Percentiles rank a stretch among this genome's conserved stretches.
Evolutionary conservation across 2,888 invertebrate species (phyloP).

Genomic region (Cepaea hortensis): DNA sequence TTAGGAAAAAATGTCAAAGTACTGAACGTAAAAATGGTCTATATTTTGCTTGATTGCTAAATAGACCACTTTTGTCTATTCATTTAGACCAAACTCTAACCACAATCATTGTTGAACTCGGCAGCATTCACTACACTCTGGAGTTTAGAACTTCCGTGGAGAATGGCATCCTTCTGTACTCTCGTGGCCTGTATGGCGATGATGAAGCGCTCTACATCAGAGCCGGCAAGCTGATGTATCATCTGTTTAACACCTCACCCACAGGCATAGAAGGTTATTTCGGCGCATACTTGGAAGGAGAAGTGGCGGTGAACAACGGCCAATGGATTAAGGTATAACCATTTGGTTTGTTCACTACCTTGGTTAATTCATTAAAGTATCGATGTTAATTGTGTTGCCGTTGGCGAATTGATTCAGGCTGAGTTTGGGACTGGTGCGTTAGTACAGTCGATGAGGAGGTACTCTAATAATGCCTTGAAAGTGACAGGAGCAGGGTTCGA

Average conservation of each 20-base stretch:
- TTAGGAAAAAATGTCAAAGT: too few species aligned
- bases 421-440: too few species aligned
- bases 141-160: constrained; percentile 42
- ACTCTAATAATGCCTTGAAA: too few species aligned
- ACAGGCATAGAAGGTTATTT: constrained; percentile 51
- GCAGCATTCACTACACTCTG: constrained; percentile 50
- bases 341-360: too few species aligned
- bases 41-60: not conserved
- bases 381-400: too few species aligned
- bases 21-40: too few species aligned
- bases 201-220: constrained; percentile 51
- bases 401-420: too few species aligned
- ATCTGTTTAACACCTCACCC: constrained; percentile 50
- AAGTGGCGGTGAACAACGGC: constrained; percentile 38
- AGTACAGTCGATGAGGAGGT: too few species aligned
- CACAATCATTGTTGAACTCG: too few species aligned
- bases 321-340: constrained; percentile 43
- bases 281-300: constrained; percentile 43
- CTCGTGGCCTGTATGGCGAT: constrained; percentile 48
- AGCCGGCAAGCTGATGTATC: constrained; percentile 49
- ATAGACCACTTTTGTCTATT: not conserved
- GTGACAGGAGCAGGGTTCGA: too few species aligned
- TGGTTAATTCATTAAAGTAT: too few species aligned
- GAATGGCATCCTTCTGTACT: constrained; percentile 49
- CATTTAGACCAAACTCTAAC: not conserved